These are phyloP conservation scores for Chrysochloris asiatica DNA, from an alignment of 2,113 vertebrate species.

Conservation along the genomic window DNA sequence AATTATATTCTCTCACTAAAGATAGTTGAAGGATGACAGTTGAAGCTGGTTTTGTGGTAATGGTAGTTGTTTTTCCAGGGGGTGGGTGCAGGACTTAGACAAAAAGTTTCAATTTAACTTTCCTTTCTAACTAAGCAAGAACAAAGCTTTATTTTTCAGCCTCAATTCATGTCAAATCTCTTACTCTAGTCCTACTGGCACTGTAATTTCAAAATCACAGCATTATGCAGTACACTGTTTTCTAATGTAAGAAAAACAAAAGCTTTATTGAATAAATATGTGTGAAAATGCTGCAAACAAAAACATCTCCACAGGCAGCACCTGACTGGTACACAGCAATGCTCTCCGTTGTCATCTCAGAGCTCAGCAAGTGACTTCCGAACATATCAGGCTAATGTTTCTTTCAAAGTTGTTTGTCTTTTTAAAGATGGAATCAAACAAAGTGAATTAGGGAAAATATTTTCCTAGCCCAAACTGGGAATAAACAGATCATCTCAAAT, in stretches of 20 bases:
- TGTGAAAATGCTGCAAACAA: slow-evolving; percentile 87
- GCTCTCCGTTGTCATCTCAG: slow-evolving; percentile 71
- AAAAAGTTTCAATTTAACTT: slow-evolving; percentile 79
- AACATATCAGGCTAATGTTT: slow-evolving; percentile 65
- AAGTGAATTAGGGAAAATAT: slow-evolving; percentile 58
- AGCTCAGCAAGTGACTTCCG: slow-evolving; percentile 84
- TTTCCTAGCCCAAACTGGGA: slow-evolving; percentile 37
- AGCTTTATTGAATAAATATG: slow-evolving; percentile 87
- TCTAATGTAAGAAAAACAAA: slow-evolving; percentile 85
- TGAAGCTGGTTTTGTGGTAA: slow-evolving; percentile 29
- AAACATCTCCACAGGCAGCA: slow-evolving; percentile 83
- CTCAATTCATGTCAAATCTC: slow-evolving; percentile 82
- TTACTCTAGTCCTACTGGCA: slow-evolving; percentile 81
- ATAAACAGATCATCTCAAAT: slow-evolving; percentile 24
- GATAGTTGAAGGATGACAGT: slow-evolving; percentile 59
- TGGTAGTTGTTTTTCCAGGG: not conserved
- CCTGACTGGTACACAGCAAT: slow-evolving; percentile 77
- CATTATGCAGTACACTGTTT: slow-evolving; percentile 81
- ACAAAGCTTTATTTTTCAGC: slow-evolving; percentile 85
- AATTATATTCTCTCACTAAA: slow-evolving; percentile 70
- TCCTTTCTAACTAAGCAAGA: slow-evolving; percentile 83
- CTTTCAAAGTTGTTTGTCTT: slow-evolving; percentile 76
- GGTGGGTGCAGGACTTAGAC: slow-evolving; percentile 14
- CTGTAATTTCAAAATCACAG: slow-evolving; percentile 84
- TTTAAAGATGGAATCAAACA: slow-evolving; percentile 63